phyloP scores from a whole-genome alignment of 2,113 vertebrate species.

The Aegypius monachus region DNA sequence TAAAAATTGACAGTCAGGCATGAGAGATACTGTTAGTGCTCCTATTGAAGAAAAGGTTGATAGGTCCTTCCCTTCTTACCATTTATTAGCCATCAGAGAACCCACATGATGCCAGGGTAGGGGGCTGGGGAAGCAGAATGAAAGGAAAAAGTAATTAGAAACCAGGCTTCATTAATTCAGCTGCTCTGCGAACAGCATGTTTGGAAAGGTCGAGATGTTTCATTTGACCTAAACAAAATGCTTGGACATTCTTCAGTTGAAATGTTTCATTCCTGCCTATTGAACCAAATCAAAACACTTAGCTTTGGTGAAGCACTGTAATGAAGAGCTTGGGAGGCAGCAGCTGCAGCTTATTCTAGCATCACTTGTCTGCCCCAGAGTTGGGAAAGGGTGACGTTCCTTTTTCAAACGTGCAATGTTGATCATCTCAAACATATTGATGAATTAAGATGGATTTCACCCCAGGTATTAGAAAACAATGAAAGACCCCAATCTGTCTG shows the following conservation, averaged over 20 bases:
- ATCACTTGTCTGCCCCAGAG: neutral
- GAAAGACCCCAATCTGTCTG: neutral
- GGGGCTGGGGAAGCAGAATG: neutral
- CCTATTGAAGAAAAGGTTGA: neutral
- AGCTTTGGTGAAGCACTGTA: neutral
- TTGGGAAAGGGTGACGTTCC: neutral
- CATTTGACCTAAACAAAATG: conserved; percentile 30
- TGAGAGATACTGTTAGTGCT: neutral
- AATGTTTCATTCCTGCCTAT: conserved; percentile 10
- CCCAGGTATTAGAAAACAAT: neutral
- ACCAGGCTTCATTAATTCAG: conserved; percentile 36
- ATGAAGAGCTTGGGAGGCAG: neutral
- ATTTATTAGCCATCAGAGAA: neutral
- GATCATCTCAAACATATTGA: neutral
- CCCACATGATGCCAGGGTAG: neutral
- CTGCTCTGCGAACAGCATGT: accelerated
- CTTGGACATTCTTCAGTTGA: neutral
- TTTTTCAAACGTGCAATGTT: neutral
- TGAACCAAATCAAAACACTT: conserved; percentile 24
- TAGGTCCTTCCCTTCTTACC: neutral
- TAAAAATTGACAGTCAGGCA: neutral
- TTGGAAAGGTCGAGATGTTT: conserved; percentile 27
- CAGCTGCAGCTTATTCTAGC: neutral
- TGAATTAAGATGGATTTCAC: neutral
- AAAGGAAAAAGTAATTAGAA: conserved; percentile 5